Conservation (phyloP, 2,113 vertebrate genomes). For the Microtus montanus region DNA sequence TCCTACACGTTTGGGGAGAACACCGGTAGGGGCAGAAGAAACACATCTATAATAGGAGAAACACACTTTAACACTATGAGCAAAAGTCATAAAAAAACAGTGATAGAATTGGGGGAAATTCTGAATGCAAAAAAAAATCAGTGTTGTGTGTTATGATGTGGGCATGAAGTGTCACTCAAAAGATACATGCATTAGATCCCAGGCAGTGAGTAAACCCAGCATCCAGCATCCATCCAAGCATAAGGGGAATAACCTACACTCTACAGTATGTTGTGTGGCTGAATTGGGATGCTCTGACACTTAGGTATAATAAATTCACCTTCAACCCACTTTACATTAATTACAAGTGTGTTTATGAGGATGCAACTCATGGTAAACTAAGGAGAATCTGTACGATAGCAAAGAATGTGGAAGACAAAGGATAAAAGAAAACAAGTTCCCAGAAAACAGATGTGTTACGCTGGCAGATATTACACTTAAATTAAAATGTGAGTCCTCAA, state of each 20-base stretch:
- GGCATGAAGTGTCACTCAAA: not conserved
- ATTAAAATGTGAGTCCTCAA: not conserved
- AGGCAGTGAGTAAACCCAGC: not conserved
- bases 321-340: not conserved
- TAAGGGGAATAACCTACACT: not conserved
- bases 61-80: not conserved
- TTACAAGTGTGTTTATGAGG: not conserved
- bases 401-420: not conserved
- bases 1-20: not conserved
- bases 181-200: not conserved
- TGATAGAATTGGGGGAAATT: not conserved
- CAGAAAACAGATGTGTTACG: not conserved
- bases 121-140: not conserved
- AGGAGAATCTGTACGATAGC: not conserved
- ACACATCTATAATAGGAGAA: not conserved
- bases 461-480: not conserved
- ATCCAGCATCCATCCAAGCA: not conserved
- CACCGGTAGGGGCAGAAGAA: no score
- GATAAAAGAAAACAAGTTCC: not conserved
- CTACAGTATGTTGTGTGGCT: not conserved
- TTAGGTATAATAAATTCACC: not conserved
- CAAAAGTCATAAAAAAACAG: not conserved
- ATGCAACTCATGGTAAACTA: not conserved
- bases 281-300: not conserved
- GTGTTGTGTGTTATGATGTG: not conserved